Base-by-base conservation (phyloP, 2,888 invertebrate genomes). In the Drosophila histrio region DNA sequence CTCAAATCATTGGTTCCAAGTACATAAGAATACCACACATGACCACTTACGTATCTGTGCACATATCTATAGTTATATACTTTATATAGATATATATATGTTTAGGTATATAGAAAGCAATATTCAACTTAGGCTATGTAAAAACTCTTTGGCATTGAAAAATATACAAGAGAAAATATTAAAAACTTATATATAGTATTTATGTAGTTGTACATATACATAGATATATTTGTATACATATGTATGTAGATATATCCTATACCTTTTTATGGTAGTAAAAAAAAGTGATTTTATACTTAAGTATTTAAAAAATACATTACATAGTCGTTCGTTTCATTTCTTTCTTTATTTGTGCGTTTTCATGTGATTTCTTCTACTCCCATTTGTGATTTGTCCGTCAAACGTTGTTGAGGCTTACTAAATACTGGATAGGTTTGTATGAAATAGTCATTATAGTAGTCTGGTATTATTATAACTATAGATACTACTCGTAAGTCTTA, bases 61-160 rank as follows among this genome's bases (percentile, higher is more conserved):
- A 28, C 36, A 28, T 21, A 49, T 34, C 47, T 49, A 49, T 30
- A 30, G 32, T 36, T 38, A 32, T 13, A 67, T 38, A 60, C 11
- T 32, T 17, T 7, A 13, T n/a, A 17, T 41, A 15, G 21, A 39
- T 15, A 43, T 47, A 47, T 32, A 7, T 30, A 3, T 41, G 13
- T 36, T 15, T 36, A 24, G 38, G 6, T 47, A 21, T 28, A 46
- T 17, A 8, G 22, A 81, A 79, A 77, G 63, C 61, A 77, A 77
- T 71, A n/a, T 62, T 57, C 34, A 81, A 87, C 81, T 71, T 63
- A 80, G 74, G 67, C 71, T 77, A 72, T 62, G 61, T 73, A 74
- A 83, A 83, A 81, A 87, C 75, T 84, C 79, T 81, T 81, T 81
- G 81, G 81, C 82, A 78, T 81, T 81, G 64, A 60, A 82, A 87